Conservation (phyloP, 2,888 invertebrate genomes). For the Heliconius aoede region DNA sequence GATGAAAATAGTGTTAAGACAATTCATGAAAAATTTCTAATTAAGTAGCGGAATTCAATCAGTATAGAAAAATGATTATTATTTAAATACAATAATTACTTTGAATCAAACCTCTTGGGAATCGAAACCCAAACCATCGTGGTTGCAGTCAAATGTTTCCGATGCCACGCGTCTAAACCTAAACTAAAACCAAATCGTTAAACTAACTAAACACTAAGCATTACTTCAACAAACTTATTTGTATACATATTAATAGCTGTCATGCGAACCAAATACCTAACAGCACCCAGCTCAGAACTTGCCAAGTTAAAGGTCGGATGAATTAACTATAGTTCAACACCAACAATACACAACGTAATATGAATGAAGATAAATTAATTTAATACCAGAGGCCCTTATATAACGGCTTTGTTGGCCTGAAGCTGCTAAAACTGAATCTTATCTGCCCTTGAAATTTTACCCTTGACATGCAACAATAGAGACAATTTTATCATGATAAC, state of each 20-base stretch:
- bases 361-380: slow-evolving; percentile 49
- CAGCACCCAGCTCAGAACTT: slow-evolving; percentile 31
- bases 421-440: slow-evolving; percentile 38
- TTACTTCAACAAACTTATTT: slow-evolving; percentile 7
- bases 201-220: not conserved
- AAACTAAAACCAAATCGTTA: not conserved
- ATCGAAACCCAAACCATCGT: too few species aligned
- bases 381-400: slow-evolving; percentile 43
- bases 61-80: not conserved
- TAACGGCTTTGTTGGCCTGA: slow-evolving; percentile 32
- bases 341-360: slow-evolving; percentile 46
- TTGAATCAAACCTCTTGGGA: too few species aligned
- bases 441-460: slow-evolving; percentile 38
- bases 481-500: slow-evolving; percentile 37
- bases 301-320: slow-evolving; percentile 39
- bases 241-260: slow-evolving; percentile 7
- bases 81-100: not conserved
- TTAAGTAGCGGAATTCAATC: not conserved
- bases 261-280: slow-evolving; percentile 25
- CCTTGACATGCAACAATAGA: slow-evolving; percentile 41
- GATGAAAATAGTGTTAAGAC: too few species aligned
- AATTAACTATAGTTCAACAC: slow-evolving; percentile 45
- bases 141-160: too few species aligned
- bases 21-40: not conserved
- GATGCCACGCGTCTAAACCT: too few species aligned